A percentile compares a stretch with the other conserved stretches of the same genome.
phyloP scores from a whole-genome alignment of 1,140 invertebrate genomes.

The Leptinotarsa lineolata region DNA sequence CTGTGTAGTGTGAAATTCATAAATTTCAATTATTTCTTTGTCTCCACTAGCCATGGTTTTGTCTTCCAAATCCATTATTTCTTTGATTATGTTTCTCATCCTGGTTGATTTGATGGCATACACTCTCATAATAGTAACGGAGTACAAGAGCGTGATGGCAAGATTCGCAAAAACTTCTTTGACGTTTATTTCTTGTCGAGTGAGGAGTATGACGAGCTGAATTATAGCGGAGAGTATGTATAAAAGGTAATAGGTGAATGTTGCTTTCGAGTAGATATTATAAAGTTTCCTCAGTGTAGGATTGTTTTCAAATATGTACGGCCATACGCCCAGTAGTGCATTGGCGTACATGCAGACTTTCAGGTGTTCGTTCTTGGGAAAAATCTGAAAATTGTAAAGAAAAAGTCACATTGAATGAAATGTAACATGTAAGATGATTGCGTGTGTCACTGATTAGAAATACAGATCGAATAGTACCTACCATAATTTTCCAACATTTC shows the following conservation, averaged over 20 bases:
- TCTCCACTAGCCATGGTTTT: conserved; percentile 20
- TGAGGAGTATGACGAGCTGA: conserved; percentile 20
- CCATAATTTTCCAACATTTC: neutral
- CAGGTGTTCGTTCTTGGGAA: conserved; percentile 31
- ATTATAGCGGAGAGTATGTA: conserved; percentile 30
- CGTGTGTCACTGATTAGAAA: neutral
- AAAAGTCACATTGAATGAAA: too few relatives aligned
- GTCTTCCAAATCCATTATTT: conserved; percentile 31
- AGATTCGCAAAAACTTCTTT: conserved; percentile 29
- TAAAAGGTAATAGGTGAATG: conserved; percentile 27
- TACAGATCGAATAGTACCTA: neutral
- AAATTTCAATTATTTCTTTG: conserved; percentile 19
- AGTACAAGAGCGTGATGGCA: conserved; percentile 34
- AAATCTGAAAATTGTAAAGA: conserved; percentile 30
- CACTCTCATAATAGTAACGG: conserved; percentile 26
- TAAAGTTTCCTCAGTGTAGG: conserved; percentile 22
- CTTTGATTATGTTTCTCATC: conserved; percentile 27
- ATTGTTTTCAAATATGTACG: conserved; percentile 32
- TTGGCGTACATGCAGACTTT: conserved; percentile 31
- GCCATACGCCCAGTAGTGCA: conserved; percentile 29
- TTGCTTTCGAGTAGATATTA: conserved; percentile 22
- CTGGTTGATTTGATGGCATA: conserved; percentile 24
- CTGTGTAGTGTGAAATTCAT: neutral
- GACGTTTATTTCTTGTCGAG: neutral
- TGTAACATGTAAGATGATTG: neutral